A percentile compares a stretch with the other conserved stretches of the same genome.
Conservation (phyloP, 2,888 invertebrate species). For the Synanthedon myopaeformis region DNA sequence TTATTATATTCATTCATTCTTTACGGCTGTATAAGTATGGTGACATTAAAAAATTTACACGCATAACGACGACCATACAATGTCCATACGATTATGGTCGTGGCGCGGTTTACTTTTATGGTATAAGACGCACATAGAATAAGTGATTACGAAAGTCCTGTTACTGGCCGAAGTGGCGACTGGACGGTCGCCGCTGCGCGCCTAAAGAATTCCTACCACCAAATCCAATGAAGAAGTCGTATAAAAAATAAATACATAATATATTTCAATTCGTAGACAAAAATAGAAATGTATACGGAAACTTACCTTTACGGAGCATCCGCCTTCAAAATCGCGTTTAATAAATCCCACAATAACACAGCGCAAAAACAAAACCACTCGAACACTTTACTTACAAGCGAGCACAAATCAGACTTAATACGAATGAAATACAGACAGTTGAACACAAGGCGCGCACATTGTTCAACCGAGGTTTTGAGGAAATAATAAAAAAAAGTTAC, state of each 20-base stretch:
- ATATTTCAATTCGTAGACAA: not conserved
- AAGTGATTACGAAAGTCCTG: conserved; percentile 65
- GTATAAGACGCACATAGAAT: conserved; percentile 58
- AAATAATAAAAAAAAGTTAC: conserved; percentile 50
- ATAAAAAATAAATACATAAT: conserved; percentile 1
- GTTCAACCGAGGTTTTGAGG: conserved; percentile 32
- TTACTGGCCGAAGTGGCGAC: conserved; percentile 49
- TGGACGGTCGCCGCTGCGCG: conserved; percentile 23
- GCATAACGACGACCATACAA: conserved; percentile 25
- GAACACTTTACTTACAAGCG: conserved; percentile 27
- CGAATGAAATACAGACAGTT: conserved; percentile 18
- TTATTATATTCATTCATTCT: conserved; percentile 21
- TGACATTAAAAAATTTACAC: conserved; percentile 39
- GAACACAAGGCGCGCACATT: conserved; percentile 36
- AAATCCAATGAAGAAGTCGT: conserved; percentile 12
- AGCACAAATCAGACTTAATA: conserved; percentile 44
- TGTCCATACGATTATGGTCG: conserved; percentile 32
- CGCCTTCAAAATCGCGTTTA: conserved; percentile 53
- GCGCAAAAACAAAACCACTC: conserved; percentile 50
- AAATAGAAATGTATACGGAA: conserved; percentile 1
- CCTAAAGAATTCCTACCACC: conserved; percentile 11
- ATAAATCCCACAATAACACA: conserved; percentile 63
- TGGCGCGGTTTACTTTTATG: conserved; percentile 47
- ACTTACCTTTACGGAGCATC: conserved; percentile 18
- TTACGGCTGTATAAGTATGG: conserved; percentile 26